A percentile compares a stretch with the other conserved stretches of the same genome.
Conservation (phyloP, 2,888 invertebrate genomes). For the Syritta pipiens region DNA sequence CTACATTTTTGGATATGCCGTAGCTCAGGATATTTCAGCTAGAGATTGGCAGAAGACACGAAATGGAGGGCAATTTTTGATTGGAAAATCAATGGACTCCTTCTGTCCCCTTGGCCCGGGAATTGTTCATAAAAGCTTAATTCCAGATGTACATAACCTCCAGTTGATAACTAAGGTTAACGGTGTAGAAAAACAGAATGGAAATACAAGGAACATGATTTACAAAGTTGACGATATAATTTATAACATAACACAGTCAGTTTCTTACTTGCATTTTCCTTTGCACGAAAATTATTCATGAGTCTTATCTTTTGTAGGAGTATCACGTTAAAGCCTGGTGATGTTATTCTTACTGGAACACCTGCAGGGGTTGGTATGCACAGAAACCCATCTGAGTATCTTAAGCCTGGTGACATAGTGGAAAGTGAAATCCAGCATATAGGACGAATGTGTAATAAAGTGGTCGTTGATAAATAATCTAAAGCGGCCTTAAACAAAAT, state of each 20-base stretch:
- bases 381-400: slow-evolving; percentile 87
- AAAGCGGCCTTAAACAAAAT: background rate
- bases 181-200: slow-evolving; percentile 87
- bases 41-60: slow-evolving; percentile 91
- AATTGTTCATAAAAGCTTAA: slow-evolving; percentile 87
- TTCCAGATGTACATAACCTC: slow-evolving; percentile 86
- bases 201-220: slow-evolving; percentile 89
- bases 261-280: slow-evolving; percentile 42
- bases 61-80: slow-evolving; percentile 89
- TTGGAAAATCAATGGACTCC: slow-evolving; percentile 91
- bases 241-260: slow-evolving; percentile 86
- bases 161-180: slow-evolving; percentile 87
- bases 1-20: slow-evolving; percentile 90
- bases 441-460: slow-evolving; percentile 83
- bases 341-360: slow-evolving; percentile 93
- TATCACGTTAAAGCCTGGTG: slow-evolving; percentile 90
- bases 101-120: slow-evolving; percentile 94
- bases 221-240: slow-evolving; percentile 89
- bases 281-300: background rate
- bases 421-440: slow-evolving; percentile 87
- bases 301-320: slow-evolving; percentile 81
- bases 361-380: slow-evolving; percentile 88
- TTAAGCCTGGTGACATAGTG: slow-evolving; percentile 89
- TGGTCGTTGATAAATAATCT: slow-evolving; percentile 54
- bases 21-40: slow-evolving; percentile 93